phyloP scores from a whole-genome alignment of 2,888 invertebrate genomes.

The Eubasilissa splendida region DNA sequence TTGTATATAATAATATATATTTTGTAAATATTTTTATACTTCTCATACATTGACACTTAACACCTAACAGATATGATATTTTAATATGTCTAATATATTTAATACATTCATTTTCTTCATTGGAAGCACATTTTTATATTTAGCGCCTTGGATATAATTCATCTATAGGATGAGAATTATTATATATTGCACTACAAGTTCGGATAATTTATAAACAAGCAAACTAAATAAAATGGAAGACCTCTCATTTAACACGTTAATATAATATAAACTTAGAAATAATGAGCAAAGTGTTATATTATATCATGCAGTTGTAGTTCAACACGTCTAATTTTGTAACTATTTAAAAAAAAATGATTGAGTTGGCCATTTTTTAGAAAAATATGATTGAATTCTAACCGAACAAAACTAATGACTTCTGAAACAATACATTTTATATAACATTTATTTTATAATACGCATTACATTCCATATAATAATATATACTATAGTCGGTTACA shows the following conservation, averaged over 20 bases:
- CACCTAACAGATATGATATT: conserved; percentile 2
- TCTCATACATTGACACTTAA: conserved; percentile 39
- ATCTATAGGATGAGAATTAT: conserved; percentile 13
- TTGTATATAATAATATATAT: conserved; percentile 46
- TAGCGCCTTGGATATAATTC: conserved; percentile 35
- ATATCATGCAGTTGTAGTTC: no score
- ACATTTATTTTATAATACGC: no score
- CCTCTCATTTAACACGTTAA: background rate
- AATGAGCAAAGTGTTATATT: no score
- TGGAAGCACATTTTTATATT: conserved; percentile 54
- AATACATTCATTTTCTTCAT: background rate
- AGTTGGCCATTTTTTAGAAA: no score
- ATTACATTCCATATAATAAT: no score
- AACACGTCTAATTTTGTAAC: no score
- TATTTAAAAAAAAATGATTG: no score
- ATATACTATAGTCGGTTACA: no score
- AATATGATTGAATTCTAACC: no score
- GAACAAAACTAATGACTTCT: no score
- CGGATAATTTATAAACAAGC: background rate
- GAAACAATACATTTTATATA: no score
- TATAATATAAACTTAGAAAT: background rate
- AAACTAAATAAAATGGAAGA: conserved; percentile 44
- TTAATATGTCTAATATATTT: conserved; percentile 16
- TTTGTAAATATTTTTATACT: conserved; percentile 25
- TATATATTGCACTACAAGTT: conserved; percentile 10